Conservation (phyloP, 2,113 vertebrate genomes). For the Embiotoca jacksoni region DNA sequence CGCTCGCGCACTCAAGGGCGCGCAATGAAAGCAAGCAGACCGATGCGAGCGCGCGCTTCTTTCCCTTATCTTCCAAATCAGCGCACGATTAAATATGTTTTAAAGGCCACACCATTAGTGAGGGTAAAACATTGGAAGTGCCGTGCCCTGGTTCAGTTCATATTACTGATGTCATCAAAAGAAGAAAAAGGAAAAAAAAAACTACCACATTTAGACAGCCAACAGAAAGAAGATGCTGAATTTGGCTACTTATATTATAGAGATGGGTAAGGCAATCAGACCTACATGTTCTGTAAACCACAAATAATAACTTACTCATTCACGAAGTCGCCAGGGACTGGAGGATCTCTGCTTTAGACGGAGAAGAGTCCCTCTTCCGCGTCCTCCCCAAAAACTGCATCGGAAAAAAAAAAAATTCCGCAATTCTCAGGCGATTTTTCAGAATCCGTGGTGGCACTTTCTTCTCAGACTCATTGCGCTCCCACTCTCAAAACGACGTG, state of each 20-base stretch:
- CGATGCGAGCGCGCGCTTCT: constrained; percentile 39
- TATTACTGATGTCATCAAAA: not conserved
- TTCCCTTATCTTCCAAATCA: constrained; percentile 40
- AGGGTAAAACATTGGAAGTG: constrained; percentile 2
- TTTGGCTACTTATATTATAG: not conserved
- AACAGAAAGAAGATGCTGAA: not conserved
- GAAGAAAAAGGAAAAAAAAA: not conserved
- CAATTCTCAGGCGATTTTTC: constrained; percentile 87
- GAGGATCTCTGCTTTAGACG: constrained; percentile 55
- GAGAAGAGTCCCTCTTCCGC: constrained; percentile 56
- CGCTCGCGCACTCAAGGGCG: constrained; percentile 51
- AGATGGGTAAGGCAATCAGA: not conserved
- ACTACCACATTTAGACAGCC: not conserved
- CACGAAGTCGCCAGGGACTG: constrained; percentile 52
- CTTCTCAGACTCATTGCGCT: constrained; percentile 59
- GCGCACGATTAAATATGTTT: constrained; percentile 41
- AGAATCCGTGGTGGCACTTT: constrained; percentile 81
- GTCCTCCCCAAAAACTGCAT: constrained; percentile 77
- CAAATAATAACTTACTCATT: constrained; percentile 79
- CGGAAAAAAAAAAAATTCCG: constrained; percentile 81
- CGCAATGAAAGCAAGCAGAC: constrained; percentile 48
- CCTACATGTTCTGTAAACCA: not conserved
- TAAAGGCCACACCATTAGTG: constrained; percentile 36
- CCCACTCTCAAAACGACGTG: constrained; percentile 55
- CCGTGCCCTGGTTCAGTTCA: constrained; percentile 13